Conservation (phyloP, 2,797 vertebrate genomes). For the Sebastes cheni region DNA sequence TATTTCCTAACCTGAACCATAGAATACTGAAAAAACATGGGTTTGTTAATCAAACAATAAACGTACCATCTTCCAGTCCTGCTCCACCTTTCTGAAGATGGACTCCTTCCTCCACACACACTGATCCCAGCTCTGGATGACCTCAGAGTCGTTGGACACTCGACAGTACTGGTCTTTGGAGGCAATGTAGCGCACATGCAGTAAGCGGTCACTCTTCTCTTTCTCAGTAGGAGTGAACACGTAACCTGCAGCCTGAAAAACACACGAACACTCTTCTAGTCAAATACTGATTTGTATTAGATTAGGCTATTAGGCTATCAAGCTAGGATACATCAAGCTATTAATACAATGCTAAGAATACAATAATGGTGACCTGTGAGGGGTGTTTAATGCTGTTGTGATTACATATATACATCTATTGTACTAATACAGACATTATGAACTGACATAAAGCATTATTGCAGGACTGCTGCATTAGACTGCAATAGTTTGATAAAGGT, state of each 20-base stretch:
- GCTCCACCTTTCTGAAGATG: slow-evolving; percentile 91
- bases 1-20: neutral
- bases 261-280: neutral
- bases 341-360: neutral
- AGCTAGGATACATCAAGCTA: neutral
- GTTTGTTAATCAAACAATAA: neutral
- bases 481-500: too few species aligned
- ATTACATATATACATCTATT: neutral
- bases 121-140: slow-evolving; percentile 86
- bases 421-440: too few species aligned
- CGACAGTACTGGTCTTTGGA: slow-evolving; percentile 88
- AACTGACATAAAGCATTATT: too few species aligned
- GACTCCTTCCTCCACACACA: slow-evolving; percentile 89
- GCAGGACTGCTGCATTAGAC: too few species aligned
- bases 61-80: slow-evolving; percentile 95
- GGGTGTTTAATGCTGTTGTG: neutral
- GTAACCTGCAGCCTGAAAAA: slow-evolving; percentile 74
- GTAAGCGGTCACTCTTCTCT: slow-evolving; percentile 84
- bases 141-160: slow-evolving; percentile 83
- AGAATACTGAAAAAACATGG: neutral
- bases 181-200: slow-evolving; percentile 88
- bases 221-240: slow-evolving; percentile 88
- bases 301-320: neutral
- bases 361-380: neutral
- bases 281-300: neutral